These are phyloP conservation scores for Cavia aperea DNA, from an alignment of 2,113 vertebrate species.

Conservation along the genomic window DNA sequence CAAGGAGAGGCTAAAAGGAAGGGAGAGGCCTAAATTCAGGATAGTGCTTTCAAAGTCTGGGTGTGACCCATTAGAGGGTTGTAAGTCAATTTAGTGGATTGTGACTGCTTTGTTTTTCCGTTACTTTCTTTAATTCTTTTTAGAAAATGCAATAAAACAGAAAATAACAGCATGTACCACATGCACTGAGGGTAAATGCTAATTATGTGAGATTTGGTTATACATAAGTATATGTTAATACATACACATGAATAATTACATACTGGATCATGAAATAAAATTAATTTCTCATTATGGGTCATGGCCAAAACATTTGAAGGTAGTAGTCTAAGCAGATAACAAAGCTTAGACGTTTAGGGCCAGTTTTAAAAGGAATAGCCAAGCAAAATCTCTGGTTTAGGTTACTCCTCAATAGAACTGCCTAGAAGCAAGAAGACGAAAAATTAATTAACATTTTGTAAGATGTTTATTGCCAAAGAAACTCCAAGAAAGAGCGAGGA, in stretches of 20 bases:
- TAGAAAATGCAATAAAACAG: neutral
- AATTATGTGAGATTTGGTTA: neutral
- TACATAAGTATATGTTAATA: neutral
- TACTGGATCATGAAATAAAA: neutral
- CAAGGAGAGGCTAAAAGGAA: constrained; percentile 30
- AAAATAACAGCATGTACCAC: neutral
- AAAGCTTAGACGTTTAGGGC: neutral
- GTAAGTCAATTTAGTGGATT: neutral
- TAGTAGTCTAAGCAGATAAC: neutral
- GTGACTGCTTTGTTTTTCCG: neutral
- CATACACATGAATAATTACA: neutral
- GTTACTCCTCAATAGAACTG: neutral
- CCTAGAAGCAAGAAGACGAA: constrained; percentile 31
- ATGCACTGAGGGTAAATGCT: neutral
- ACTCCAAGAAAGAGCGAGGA: neutral
- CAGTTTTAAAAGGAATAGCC: constrained; percentile 9
- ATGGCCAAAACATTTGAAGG: neutral
- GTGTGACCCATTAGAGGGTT: constrained; percentile 29
- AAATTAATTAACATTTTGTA: neutral
- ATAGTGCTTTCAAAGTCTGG: neutral
- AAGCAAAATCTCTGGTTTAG: constrained; percentile 21
- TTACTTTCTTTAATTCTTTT: neutral
- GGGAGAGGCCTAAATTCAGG: neutral
- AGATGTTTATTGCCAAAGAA: neutral
- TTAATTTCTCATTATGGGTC: neutral